These are phyloP conservation scores for Gryllus bimaculatus DNA, from an alignment of 1,140 invertebrate genomes.

Conservation along the genomic window DNA sequence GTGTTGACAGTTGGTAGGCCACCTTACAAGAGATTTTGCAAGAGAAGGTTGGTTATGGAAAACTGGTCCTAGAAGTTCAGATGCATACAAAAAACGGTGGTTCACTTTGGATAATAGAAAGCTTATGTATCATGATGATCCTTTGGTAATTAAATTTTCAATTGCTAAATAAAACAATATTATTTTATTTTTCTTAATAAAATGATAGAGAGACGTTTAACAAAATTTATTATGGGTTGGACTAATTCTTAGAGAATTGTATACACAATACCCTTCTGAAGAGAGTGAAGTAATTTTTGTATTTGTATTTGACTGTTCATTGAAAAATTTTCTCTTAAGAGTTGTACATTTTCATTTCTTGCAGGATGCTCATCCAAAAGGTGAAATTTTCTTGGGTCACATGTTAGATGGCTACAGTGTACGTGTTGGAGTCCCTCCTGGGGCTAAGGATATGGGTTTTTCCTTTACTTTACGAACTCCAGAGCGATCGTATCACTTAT, in stretches of 20 bases:
- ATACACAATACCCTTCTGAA: too few relatives aligned
- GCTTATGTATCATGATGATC: conserved; percentile 84
- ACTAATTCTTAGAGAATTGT: too few relatives aligned
- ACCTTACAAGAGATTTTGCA: conserved; percentile 68
- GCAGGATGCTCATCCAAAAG: conserved; percentile 75
- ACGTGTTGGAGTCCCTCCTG: conserved; percentile 47
- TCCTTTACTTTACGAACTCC: conserved; percentile 83
- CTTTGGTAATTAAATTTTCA: conserved; percentile 43
- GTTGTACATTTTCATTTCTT: conserved; percentile 18
- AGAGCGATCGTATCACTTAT: conserved; percentile 69
- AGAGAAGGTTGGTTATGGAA: conserved; percentile 84
- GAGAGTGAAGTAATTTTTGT: too few relatives aligned
- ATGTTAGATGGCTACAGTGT: conserved; percentile 63
- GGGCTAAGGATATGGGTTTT: conserved; percentile 62
- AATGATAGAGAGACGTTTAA: background rate
- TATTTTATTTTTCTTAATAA: background rate
- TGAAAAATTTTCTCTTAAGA: background rate
- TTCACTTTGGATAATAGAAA: conserved; percentile 82
- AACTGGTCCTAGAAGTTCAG: conserved; percentile 68
- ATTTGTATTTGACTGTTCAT: background rate
- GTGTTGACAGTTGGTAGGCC: conserved; percentile 45
- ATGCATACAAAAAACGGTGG: conserved; percentile 76
- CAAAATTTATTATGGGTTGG: too few relatives aligned
- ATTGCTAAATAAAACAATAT: background rate
- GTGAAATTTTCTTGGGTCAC: conserved; percentile 81